Base-by-base conservation (phyloP, 2,113 vertebrate genomes). In the Xiphophorus maculatus region DNA sequence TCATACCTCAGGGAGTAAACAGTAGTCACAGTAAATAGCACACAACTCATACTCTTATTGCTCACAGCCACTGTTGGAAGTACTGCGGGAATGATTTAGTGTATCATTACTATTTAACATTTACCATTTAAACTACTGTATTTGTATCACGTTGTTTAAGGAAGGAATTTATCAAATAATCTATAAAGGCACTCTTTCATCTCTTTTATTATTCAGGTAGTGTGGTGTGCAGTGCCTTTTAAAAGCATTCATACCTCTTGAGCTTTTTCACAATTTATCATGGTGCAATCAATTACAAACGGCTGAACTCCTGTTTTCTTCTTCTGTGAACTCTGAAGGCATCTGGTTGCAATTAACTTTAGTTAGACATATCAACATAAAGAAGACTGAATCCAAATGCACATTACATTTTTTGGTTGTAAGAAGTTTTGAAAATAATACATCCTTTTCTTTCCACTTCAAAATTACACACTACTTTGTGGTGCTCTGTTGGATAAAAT, bases 1-100 rank as follows among this genome's bases (percentile, higher is more conserved):
- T 85, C 66, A 75, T 71, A 83, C 67, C 68, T 71, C 67, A 58
- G 69, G 76, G 75, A 82, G 67, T 6, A 77, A 82, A 77, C 73
- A 42, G 74, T 58, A 40, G 30, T 62, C 27, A 71, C 65, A 77
- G 12, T 32, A 37, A 81, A 75, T 62, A 62, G 32, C 27, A 66
- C 70, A 15, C 44, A 6, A 11, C 33, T 66, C 6, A 9, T 12
- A 35, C 61, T 81, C 37, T n/a, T n/a, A 61, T 74, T 42, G 60
- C 32, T 69, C 35, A 54, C 30, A n/a, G 9, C 17, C 32, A 4
- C 40, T 32, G 29, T n/a, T 29, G 68, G 28, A 77, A 28, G 61
- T 4, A 63, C 73, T 63, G 29, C 9, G 17, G 54, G 33, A 48
- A 51, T 58, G 25, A 19, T 8, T 62, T 2, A 11, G 61, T 28